Evolutionary conservation across 2,888 invertebrate species (phyloP), one percentile per base, ranked within the genome.

Genomic region (Girardia tigrina): DNA sequence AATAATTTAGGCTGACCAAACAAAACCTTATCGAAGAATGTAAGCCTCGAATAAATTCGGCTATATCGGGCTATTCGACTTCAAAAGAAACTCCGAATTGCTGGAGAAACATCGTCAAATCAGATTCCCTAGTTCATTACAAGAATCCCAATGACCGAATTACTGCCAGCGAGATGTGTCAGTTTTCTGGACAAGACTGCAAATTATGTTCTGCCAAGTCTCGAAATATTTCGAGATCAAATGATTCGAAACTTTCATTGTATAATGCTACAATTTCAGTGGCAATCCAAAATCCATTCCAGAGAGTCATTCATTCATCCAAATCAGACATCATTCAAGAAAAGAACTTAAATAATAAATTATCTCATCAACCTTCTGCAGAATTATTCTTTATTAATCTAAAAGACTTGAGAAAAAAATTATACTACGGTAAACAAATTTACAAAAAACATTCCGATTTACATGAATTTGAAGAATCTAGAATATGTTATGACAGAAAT

Each of bases 351-450:
- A 56, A 56, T n/a, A 6, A 4, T 2, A 56, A 56, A n/a, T 12
- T 56, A 12, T n/a, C 56, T 56, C 56, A 56, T n/a, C n/a, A 16
- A 20, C 56, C 4, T 6, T 56, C n/a, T 6, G 4, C 56, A 12
- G 56, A 56, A 20, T 56, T 56, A 16, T 56, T 56, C 23, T 56
- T 56, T 56, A n/a, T 56, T n/a, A 56, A 56, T 56, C 56, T 56
- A 20, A 4, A 56, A 4, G 56, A 56, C n/a, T 56, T 56, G 23
- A 56, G n/a, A 56, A 56, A 2, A 8, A 4, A 56, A 56, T n/a
- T 56, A 12, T 56, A 6, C n/a, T 20, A 56, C 6, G n/a, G 4
- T 23, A 8, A 6, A 4, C 4, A n/a, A 56, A 4, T 23, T n/a
- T 20, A 56, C n/a, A n/a, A 56, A 8, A 4, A n/a, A 56, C 23